A percentile compares a stretch with the other conserved stretches of the same genome.
Evolutionary conservation across 1,140 invertebrate species (phyloP).

Genomic region (Drosophila pallidifrons): DNA sequence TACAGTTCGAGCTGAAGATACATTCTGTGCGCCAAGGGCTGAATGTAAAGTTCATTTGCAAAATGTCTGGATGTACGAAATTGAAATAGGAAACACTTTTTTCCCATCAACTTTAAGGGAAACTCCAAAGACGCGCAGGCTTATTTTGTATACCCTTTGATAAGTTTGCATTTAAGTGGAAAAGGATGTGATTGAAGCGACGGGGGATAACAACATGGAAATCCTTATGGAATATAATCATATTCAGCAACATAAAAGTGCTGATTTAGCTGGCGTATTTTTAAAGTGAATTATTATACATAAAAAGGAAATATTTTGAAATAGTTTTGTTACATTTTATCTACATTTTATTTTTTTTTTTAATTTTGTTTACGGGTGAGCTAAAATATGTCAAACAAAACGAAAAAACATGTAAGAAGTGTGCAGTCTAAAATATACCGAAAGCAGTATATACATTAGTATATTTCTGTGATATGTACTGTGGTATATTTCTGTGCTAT

Average conservation of each 20-base stretch:
- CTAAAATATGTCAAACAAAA: too few species aligned
- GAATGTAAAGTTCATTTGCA: slow-evolving; percentile 70
- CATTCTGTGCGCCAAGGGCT: slow-evolving; percentile 31
- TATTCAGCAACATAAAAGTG: neutral
- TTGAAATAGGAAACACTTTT: slow-evolving; percentile 76
- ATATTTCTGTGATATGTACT: too few species aligned
- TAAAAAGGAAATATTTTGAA: too few species aligned
- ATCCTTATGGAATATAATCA: slow-evolving; percentile 8
- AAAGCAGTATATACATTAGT: too few species aligned
- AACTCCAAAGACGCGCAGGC: slow-evolving; percentile 27
- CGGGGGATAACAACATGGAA: slow-evolving; percentile 3
- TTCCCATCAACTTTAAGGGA: slow-evolving; percentile 30
- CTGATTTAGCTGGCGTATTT: neutral
- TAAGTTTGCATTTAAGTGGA: slow-evolving; percentile 9
- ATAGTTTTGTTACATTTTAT: neutral
- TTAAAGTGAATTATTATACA: neutral
- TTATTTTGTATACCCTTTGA: slow-evolving; percentile 6
- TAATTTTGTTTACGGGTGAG: too few species aligned
- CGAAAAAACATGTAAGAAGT: too few species aligned
- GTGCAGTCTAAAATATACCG: too few species aligned
- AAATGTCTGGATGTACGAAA: slow-evolving; percentile 75
- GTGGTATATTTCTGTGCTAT: too few species aligned
- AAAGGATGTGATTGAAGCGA: slow-evolving; percentile 5
- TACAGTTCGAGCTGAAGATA: slow-evolving; percentile 45
- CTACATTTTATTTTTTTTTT: too few species aligned